Evolutionary conservation across 2,113 vertebrate species (phyloP).

Genomic region (Poeciliopsis occidentalis): DNA sequence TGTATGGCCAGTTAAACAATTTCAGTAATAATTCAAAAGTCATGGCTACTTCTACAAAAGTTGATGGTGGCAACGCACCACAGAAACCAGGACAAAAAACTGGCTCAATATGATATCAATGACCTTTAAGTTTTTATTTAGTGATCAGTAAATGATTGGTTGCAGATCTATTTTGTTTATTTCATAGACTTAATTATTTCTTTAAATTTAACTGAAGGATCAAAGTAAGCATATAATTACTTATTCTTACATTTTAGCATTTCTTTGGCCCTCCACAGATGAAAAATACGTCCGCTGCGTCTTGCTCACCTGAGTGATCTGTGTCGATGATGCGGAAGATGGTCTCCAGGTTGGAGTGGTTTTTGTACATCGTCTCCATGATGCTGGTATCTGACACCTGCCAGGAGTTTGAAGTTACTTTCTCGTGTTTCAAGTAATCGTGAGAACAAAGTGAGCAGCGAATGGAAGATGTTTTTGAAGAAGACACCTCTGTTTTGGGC

Average conservation of each 20-base stretch:
- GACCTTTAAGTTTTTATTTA: no score
- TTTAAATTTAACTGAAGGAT: background rate
- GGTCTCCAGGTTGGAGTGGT: slow-evolving; percentile 91
- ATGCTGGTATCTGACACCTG: slow-evolving; percentile 87
- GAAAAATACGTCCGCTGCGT: background rate
- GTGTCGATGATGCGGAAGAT: slow-evolving; percentile 94
- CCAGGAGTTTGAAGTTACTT: background rate
- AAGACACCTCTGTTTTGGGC: slow-evolving; percentile 66
- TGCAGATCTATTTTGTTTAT: background rate
- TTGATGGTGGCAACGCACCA: no score
- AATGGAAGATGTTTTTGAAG: background rate
- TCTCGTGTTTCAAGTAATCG: background rate
- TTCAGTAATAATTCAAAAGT: background rate
- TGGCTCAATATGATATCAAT: no score
- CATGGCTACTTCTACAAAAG: background rate
- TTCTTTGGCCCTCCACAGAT: background rate
- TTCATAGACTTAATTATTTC: background rate
- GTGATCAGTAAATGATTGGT: background rate
- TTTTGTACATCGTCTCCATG: slow-evolving; percentile 91
- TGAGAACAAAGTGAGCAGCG: background rate
- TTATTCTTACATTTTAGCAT: no score
- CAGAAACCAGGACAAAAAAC: no score
- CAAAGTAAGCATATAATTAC: background rate
- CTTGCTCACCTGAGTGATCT: slow-evolving; percentile 89
- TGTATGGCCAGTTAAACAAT: no score